These are phyloP conservation scores for Malurus melanocephalus DNA, from an alignment of 2,113 vertebrate genomes.

Conservation along the genomic window DNA sequence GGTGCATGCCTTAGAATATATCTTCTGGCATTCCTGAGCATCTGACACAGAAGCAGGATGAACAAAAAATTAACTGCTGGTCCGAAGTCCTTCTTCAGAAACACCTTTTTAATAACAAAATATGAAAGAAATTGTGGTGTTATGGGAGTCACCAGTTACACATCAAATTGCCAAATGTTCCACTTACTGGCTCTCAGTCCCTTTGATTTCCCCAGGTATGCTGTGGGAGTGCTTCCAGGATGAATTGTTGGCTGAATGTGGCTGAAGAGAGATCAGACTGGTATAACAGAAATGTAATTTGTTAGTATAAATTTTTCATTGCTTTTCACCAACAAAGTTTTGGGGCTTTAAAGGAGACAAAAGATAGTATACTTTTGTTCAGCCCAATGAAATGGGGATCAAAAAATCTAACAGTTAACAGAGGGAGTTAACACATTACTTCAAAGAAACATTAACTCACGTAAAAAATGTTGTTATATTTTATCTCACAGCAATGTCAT, in stretches of 20 bases:
- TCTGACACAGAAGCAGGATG: background rate
- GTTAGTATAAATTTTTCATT: background rate
- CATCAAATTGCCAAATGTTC: background rate
- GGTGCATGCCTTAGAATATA: background rate
- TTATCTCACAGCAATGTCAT: background rate
- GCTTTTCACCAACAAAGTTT: background rate
- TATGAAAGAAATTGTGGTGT: background rate
- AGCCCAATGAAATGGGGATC: background rate
- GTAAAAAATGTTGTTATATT: background rate
- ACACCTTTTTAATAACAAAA: background rate
- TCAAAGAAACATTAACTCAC: background rate
- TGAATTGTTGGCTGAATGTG: background rate
- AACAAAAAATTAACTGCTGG: background rate
- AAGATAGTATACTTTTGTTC: background rate
- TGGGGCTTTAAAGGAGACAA: background rate
- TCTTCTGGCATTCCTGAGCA: background rate
- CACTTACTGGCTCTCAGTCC: background rate
- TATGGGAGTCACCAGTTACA: background rate
- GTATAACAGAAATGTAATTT: background rate
- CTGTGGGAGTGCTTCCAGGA: background rate
- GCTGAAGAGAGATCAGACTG: background rate
- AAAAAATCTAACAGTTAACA: background rate
- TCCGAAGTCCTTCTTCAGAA: background rate
- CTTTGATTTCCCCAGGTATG: conserved; percentile 22
- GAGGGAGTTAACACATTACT: background rate